Evolutionary conservation across 2,888 invertebrate species (phyloP), one percentile per base, ranked within the genome.

Genomic region (Drosophila seclusa): DNA sequence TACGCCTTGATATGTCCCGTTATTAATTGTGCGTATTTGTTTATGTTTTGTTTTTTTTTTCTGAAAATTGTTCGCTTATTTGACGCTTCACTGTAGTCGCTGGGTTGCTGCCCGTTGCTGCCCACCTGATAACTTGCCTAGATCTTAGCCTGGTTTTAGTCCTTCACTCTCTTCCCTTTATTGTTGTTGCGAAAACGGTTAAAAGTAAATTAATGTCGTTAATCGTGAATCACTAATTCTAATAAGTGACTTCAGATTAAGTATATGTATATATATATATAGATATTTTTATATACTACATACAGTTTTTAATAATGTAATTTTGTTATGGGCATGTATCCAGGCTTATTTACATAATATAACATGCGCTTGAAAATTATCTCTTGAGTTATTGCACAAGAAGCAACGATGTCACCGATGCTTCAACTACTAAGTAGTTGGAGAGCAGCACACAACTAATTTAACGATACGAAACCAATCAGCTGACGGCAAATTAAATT

Each of bases 111-210:
- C 11, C 49, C 31, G 48, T 38, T 61, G 31, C 31, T 45, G 64
- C 42, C 60, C 73, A 50, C n/a, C 48, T 52, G 42, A 48, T 70
- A 52, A 59, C 69, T 75, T 64, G 59, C 52, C 50, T 55, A 60
- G 68, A 71, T 68, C 62, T 72, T 75, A 62, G 78, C 68, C 67
- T 76, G 78, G 73, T 73, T 85, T 66, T 86, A 91, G 91, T 91
- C 91, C 91, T 91, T 91, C 82, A 78, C 88, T 91, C 91, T 91
- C 91, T 80, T 91, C 84, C 90, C 87, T 73, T 81, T 73, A 50
- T 77, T 78, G 68, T 77, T 80, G 64, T 63, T 67, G 63, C 73
- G 59, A 32, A 75, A 73, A 76, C 48, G 53, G 40, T 34, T 68
- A 48, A 70, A 65, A 55, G 49, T 73, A 65, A 59, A 38, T 31